These are phyloP conservation scores for Ephydatia muelleri DNA, from an alignment of 37 sponge, comb jelly and placozoan genomes.

Conservation along the genomic window DNA sequence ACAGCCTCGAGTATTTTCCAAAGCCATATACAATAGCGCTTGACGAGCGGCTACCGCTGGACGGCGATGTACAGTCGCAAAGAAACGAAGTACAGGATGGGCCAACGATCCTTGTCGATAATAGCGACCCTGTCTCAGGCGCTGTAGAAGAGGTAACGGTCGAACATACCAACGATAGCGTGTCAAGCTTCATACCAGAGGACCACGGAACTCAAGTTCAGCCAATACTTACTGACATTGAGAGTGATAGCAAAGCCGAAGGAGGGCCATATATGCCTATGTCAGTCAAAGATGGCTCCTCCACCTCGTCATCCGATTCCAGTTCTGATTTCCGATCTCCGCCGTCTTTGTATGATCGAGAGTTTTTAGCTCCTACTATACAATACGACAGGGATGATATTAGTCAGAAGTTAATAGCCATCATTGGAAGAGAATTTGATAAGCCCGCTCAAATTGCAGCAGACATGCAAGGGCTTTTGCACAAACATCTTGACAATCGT, in stretches of 20 bases:
- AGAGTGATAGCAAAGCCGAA: neutral
- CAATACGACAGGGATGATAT: slow-evolving; percentile 50
- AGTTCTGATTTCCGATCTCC: neutral
- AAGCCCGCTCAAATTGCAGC: slow-evolving; percentile 53
- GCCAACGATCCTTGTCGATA: neutral
- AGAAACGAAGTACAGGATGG: neutral
- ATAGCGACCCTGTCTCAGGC: neutral
- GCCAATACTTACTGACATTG: neutral
- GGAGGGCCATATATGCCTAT: neutral
- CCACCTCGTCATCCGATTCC: neutral
- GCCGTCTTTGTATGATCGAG: slow-evolving; percentile 41
- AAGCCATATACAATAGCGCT: neutral
- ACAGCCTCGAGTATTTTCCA: neutral
- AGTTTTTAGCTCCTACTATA: slow-evolving; percentile 36
- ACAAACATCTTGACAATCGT: slow-evolving; percentile 12
- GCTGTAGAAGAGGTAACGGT: neutral
- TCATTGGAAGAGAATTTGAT: slow-evolving; percentile 93
- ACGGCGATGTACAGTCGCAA: neutral
- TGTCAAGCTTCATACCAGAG: neutral
- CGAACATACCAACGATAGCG: neutral
- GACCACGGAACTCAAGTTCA: neutral
- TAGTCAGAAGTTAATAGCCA: slow-evolving; percentile 65
- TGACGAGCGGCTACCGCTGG: neutral
- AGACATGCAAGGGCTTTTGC: slow-evolving; percentile 31
- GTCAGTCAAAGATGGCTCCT: neutral